phyloP scores from a whole-genome alignment of 2,797 vertebrate species.

The Emydoidea blandingii region DNA sequence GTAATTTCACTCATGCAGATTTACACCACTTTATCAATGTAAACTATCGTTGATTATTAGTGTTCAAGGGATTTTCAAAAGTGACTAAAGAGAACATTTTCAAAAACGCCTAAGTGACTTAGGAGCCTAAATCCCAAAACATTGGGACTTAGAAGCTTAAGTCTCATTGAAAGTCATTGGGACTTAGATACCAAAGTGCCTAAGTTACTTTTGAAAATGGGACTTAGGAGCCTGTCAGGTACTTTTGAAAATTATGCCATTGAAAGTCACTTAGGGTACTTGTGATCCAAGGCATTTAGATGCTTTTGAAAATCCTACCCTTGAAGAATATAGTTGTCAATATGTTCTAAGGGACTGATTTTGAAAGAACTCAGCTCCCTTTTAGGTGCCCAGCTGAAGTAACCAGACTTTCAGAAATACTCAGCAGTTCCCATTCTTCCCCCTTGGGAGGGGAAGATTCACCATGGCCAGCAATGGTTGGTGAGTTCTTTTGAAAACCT shows the following conservation, averaged over 20 bases:
- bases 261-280: too few species aligned
- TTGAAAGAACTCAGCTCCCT: neutral
- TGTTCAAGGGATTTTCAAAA: constrained; percentile 48
- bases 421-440: neutral
- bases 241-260: neutral
- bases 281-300: neutral
- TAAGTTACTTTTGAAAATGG: neutral
- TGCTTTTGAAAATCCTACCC: neutral
- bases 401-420: neutral
- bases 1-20: constrained; percentile 13
- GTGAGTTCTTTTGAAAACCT: constrained; percentile 10
- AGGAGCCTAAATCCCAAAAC: neutral
- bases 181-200: neutral
- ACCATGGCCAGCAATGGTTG: neutral
- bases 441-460: constrained; percentile 4
- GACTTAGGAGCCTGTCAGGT: neutral
- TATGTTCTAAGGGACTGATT: neutral
- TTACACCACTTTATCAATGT: neutral
- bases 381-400: neutral
- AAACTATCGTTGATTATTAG: neutral
- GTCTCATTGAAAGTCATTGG: constrained; percentile 7
- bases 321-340: neutral
- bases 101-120: constrained; percentile 56
- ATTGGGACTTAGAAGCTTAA: constrained; percentile 11
- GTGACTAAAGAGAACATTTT: constrained; percentile 33